Evolutionary conservation across 2,113 vertebrate genomes (phyloP).

Genomic region (Chelonoidis abingdonii): DNA sequence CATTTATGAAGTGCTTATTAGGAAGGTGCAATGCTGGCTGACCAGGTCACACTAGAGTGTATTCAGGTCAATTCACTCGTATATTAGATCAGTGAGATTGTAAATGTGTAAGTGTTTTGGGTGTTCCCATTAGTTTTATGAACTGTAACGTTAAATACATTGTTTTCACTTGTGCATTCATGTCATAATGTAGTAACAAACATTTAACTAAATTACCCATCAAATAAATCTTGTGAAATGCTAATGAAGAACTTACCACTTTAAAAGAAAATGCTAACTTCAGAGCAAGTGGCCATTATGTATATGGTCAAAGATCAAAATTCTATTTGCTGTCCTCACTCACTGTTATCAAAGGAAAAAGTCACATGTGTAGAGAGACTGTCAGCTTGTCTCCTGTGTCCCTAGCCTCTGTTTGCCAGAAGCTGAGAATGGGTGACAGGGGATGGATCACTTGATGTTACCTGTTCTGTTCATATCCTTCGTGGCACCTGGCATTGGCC

Average conservation of each 20-base stretch:
- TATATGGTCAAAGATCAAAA: background rate
- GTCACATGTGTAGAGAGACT: too few species aligned
- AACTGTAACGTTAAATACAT: background rate
- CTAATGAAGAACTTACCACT: background rate
- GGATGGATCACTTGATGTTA: too few species aligned
- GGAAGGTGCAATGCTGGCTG: background rate
- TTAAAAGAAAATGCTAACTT: background rate
- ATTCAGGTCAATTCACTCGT: background rate
- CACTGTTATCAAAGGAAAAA: too few species aligned
- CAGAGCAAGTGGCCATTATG: background rate
- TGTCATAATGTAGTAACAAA: background rate
- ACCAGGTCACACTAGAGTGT: background rate
- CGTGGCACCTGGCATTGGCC: too few species aligned
- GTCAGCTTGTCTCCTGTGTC: too few species aligned
- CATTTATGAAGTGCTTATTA: background rate
- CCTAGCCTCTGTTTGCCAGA: too few species aligned
- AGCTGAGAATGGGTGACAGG: too few species aligned
- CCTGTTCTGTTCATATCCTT: too few species aligned
- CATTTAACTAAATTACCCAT: background rate
- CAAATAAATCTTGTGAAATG: background rate
- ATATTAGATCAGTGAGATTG: background rate
- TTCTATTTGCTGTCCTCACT: too few species aligned
- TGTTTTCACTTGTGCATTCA: background rate
- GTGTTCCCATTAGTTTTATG: background rate
- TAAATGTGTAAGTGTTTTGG: background rate